Evolutionary conservation across 2,113 vertebrate species (phyloP).

Genomic region (Trochalopteron elliotii): DNA sequence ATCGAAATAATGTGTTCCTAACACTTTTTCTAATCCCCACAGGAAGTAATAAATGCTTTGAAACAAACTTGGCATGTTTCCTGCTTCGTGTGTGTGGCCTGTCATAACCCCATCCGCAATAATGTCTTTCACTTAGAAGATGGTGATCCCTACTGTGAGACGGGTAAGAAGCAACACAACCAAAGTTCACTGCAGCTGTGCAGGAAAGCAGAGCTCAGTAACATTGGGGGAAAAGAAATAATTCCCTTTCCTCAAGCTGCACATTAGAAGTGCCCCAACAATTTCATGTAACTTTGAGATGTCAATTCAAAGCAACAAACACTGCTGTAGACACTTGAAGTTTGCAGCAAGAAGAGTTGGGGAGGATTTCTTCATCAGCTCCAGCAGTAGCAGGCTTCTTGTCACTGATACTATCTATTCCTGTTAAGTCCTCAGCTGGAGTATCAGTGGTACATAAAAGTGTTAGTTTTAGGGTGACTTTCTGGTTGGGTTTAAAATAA

Average conservation of each 20-base stretch:
- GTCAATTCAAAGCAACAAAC: background rate
- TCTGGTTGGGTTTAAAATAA: background rate
- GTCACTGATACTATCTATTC: background rate
- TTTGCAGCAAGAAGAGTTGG: background rate
- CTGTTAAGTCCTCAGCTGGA: background rate
- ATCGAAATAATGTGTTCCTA: slow-evolving; percentile 34
- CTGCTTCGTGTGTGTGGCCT: slow-evolving; percentile 92
- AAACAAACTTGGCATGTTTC: slow-evolving; percentile 97
- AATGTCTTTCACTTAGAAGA: slow-evolving; percentile 97
- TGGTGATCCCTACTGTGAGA: slow-evolving; percentile 95
- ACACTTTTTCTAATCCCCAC: slow-evolving; percentile 46
- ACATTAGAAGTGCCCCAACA: background rate
- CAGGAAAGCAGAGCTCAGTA: background rate
- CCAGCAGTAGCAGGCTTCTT: background rate
- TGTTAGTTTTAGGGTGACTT: background rate
- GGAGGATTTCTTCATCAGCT: background rate
- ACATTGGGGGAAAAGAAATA: background rate
- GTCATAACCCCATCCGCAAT: slow-evolving; percentile 92
- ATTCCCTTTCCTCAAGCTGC: background rate
- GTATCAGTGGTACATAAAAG: background rate
- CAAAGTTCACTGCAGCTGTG: background rate
- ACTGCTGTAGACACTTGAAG: background rate
- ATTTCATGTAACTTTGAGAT: background rate
- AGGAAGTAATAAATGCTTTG: slow-evolving; percentile 98
- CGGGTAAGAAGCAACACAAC: slow-evolving; percentile 74